Conservation (phyloP, 1,140 invertebrate genomes). For the Daktulosphaira vitifoliae region DNA sequence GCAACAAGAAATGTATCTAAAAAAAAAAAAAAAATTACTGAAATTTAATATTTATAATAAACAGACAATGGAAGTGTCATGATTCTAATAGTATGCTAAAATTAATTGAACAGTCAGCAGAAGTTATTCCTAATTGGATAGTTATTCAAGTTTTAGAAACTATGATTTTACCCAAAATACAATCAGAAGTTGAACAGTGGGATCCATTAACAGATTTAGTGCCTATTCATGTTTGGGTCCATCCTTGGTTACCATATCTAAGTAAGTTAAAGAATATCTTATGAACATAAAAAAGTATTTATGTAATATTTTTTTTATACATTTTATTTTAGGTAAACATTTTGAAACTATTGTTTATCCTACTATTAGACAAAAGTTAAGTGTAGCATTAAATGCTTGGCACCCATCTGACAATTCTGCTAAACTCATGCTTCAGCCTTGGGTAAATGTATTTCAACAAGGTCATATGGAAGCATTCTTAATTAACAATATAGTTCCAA, state of each 20-base stretch:
- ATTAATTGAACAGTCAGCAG: constrained; percentile 72
- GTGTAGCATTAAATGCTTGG: constrained; percentile 80
- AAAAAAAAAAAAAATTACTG: too few relatives aligned
- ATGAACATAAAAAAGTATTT: too few relatives aligned
- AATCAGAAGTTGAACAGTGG: constrained; percentile 78
- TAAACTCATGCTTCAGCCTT: constrained; percentile 82
- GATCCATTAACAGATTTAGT: constrained; percentile 88
- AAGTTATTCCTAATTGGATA: constrained; percentile 73
- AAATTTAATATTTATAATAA: background rate
- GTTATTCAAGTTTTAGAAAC: constrained; percentile 73
- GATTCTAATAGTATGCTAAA: constrained; percentile 64
- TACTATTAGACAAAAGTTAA: constrained; percentile 84
- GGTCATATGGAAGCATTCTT: constrained; percentile 78
- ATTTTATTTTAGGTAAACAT: constrained; percentile 45
- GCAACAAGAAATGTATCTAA: too few relatives aligned
- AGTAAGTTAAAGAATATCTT: constrained; percentile 45
- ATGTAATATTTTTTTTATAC: constrained; percentile 1
- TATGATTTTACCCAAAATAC: constrained; percentile 67
- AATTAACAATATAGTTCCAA: constrained; percentile 83
- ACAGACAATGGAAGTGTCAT: constrained; percentile 62
- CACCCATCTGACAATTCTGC: constrained; percentile 87
- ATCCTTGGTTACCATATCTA: constrained; percentile 84
- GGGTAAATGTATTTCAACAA: constrained; percentile 75
- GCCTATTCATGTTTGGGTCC: constrained; percentile 92
- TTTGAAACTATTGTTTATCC: constrained; percentile 78